Evolutionary conservation across 2,113 vertebrate species (phyloP), one percentile per base, ranked within the genome.

Genomic region (Lepus timidus): DNA sequence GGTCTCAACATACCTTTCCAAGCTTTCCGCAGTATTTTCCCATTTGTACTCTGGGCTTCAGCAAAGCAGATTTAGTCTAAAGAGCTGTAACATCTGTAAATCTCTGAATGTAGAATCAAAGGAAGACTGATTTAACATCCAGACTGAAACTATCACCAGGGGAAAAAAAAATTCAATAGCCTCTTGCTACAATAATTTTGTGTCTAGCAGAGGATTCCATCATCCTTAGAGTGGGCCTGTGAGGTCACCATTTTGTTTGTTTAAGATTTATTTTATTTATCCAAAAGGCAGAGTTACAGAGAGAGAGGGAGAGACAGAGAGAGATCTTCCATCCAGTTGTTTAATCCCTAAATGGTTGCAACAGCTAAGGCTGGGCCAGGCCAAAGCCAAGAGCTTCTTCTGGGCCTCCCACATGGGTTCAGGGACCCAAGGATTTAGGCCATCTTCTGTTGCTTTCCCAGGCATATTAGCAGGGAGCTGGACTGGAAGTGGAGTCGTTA

Each of bases 201-300:
- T 13, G 14, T 20, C 58, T 79, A 19, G 55, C 51, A 39, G 4
- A 14, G 70, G 36, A 78, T 82, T 89, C 91, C 93, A 82, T 85
- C 96, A 94, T 97, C 89, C 93, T 87, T 93, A 82, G 84, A 92
- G 96, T 70, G 93, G 87, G 68, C 95, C 97, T 96, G 93, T 86
- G 95, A 92, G 95, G 95, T 92, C 83, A 94, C 94, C 92, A 88
- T 61, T 94, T 44, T 44, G 44, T 8, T 44, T 39, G 39, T 39
- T 44, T 44, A 44, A 44, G 44, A 44, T 44, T 44, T 44, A 44
- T 8, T 44, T 44, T 44, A 44, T 44, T 44, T 44, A 44, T 44
- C 44, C 44, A 44, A 44, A 44, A 44, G 44, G 44, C 44, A 44
- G 44, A 44, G 44, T 44, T 44, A 44, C 44, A 44, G 44, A 44